Evolutionary conservation across 2,797 vertebrate genomes (phyloP).

Genomic region (Phrynocephalus guinanensis): DNA sequence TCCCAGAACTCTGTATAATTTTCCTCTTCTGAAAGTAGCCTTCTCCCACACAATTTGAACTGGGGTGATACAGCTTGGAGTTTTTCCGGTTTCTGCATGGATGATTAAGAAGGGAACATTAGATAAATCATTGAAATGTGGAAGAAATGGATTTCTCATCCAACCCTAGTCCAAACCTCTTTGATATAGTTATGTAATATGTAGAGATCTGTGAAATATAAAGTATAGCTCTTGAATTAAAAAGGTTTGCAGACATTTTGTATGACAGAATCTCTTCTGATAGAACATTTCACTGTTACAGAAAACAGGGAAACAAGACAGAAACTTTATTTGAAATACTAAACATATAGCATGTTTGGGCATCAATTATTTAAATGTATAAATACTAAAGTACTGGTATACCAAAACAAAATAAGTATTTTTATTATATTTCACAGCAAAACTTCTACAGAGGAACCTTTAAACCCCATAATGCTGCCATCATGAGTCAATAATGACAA

Average conservation of each 20-base stretch:
- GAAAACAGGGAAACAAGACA: not conserved
- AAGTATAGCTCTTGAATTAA: not conserved
- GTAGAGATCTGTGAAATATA: not conserved
- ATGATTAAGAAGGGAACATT: too few species aligned
- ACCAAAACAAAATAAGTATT: not conserved
- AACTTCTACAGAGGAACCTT: not conserved
- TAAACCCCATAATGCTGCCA: not conserved
- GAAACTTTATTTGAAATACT: not conserved
- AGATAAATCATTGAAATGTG: too few species aligned
- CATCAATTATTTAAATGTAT: not conserved
- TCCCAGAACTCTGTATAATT: not conserved
- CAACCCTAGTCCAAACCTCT: not conserved
- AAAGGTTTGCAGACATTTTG: not conserved
- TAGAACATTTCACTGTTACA: not conserved
- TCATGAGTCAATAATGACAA: slow-evolving; percentile 23
- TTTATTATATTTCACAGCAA: not conserved
- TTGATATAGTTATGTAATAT: not conserved
- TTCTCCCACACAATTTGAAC: not conserved
- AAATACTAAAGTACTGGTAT: not conserved
- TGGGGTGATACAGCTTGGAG: not conserved
- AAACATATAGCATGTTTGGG: not conserved
- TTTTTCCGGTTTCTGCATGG: too few species aligned
- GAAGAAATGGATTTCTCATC: too few species aligned
- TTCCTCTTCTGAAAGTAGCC: not conserved
- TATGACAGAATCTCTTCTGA: not conserved